These are phyloP conservation scores for Telenomus remus DNA, from an alignment of 1,140 invertebrate species.

Conservation along the genomic window DNA sequence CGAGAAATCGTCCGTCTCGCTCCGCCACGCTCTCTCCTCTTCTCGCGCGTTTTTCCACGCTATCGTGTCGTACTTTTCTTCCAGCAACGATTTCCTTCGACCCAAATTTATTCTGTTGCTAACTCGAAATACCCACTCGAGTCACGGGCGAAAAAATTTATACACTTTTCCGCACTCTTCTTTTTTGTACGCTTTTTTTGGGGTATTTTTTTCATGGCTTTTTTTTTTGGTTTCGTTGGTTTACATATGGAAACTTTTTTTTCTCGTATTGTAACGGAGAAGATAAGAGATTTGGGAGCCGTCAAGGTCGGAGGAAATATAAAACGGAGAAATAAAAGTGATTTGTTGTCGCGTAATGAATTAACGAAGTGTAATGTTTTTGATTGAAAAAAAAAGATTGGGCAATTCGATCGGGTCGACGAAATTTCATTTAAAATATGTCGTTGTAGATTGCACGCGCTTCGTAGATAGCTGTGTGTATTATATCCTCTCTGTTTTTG, in stretches of 20 bases:
- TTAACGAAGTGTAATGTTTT: no score
- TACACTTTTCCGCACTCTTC: not conserved
- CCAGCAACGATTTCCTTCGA: not conserved
- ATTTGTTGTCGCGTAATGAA: no score
- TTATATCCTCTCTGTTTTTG: slow-evolving; percentile 6
- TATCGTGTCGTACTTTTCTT: not conserved
- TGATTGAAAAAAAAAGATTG: not conserved
- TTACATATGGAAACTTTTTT: no score
- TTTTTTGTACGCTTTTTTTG: no score
- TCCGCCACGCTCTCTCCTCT: not conserved
- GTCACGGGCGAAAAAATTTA: slow-evolving; percentile 23
- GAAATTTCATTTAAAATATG: slow-evolving; percentile 23
- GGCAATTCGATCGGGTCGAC: not conserved
- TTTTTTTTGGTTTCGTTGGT: no score
- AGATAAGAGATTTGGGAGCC: no score
- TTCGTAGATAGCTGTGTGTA: slow-evolving; percentile 12
- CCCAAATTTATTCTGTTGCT: slow-evolving; percentile 9
- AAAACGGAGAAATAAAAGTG: no score
- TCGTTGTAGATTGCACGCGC: slow-evolving; percentile 1
- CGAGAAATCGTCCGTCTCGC: slow-evolving; percentile 36
- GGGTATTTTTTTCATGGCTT: no score
- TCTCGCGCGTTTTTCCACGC: not conserved
- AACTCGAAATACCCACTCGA: not conserved
- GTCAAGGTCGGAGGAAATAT: no score
- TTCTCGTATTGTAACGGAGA: no score